phyloP scores from a whole-genome alignment of 1,140 invertebrate genomes.

The Popillia japonica region DNA sequence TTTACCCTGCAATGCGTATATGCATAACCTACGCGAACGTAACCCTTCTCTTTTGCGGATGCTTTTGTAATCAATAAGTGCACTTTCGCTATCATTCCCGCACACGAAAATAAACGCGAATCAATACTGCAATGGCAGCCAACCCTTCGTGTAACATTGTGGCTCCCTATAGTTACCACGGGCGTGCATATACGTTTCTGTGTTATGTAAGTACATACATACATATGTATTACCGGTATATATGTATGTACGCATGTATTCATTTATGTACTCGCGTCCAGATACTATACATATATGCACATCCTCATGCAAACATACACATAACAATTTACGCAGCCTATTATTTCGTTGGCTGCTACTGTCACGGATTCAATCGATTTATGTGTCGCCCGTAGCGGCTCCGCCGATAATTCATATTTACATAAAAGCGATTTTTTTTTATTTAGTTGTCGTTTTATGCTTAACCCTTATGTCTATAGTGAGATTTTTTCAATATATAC shows the following conservation, averaged over 20 bases:
- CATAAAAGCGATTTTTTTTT: too few species aligned
- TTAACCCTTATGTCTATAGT: too few species aligned
- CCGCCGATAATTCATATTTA: too few species aligned
- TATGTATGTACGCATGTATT: background rate
- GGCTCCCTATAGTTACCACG: slow-evolving; percentile 4
- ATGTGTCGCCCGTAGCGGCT: background rate
- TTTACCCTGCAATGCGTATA: background rate
- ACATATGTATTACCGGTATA: background rate
- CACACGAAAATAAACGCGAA: slow-evolving; percentile 22
- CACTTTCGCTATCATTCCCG: slow-evolving; percentile 32
- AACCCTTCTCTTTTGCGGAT: background rate
- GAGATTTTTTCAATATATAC: too few species aligned
- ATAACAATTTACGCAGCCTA: slow-evolving; percentile 4
- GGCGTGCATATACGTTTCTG: background rate
- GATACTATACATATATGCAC: background rate
- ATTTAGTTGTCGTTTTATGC: too few species aligned
- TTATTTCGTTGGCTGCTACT: background rate
- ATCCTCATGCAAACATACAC: background rate
- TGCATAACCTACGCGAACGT: background rate
- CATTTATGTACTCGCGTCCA: background rate
- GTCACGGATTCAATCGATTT: slow-evolving; percentile 10
- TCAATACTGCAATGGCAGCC: slow-evolving; percentile 13
- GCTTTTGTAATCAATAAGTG: slow-evolving; percentile 24
- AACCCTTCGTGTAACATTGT: slow-evolving; percentile 21
- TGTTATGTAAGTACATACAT: background rate